These are phyloP conservation scores for Adelosebastes latens DNA, from an alignment of 2,797 vertebrate species.

Conservation along the genomic window DNA sequence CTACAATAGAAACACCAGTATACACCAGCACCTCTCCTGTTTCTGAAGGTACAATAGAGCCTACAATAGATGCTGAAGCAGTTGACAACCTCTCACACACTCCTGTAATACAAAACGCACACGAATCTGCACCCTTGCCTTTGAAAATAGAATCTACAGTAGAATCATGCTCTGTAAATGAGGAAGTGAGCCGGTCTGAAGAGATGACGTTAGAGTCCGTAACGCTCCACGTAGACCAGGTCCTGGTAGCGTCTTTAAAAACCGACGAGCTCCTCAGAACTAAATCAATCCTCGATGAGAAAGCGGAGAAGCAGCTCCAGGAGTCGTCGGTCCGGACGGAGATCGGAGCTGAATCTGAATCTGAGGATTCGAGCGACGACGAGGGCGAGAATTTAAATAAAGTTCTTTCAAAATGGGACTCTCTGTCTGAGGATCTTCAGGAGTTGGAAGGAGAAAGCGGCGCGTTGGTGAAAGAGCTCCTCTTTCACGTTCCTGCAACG, in stretches of 20 bases:
- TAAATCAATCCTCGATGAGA: neutral
- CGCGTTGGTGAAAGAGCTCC: constrained; percentile 2
- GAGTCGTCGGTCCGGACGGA: neutral
- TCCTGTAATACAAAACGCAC: neutral
- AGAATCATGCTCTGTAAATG: neutral
- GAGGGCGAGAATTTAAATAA: neutral
- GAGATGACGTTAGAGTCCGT: constrained; percentile 33
- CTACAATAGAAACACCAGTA: neutral
- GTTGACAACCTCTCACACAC: neutral
- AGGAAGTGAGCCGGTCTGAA: neutral
- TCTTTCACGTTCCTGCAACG: neutral
- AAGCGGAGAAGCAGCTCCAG: neutral
- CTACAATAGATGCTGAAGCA: neutral
- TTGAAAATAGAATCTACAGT: neutral
- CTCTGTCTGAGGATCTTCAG: constrained; percentile 17
- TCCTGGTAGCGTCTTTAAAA: constrained; percentile 4
- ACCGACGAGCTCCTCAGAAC: constrained; percentile 1
- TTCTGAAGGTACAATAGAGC: neutral
- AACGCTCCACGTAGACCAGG: neutral
- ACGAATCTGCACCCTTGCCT: neutral
- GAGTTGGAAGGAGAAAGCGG: constrained; percentile 15
- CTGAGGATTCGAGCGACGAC: neutral
- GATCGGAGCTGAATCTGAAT: neutral
- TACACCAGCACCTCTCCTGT: neutral
- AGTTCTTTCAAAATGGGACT: constrained; percentile 22